Base-by-base conservation (phyloP, 1,140 invertebrate genomes). In the Zaprionus ornatus region DNA sequence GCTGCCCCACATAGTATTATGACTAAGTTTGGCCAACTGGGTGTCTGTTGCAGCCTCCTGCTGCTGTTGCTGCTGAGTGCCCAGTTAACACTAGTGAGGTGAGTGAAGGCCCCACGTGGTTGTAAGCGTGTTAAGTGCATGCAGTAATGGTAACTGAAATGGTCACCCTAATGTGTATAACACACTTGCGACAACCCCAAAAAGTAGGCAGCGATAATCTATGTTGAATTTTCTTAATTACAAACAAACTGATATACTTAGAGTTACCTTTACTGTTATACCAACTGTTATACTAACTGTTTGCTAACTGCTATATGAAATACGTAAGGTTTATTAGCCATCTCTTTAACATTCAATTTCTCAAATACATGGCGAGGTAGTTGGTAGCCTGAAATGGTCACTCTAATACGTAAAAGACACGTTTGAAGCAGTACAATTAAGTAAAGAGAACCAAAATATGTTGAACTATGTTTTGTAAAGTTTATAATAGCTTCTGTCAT, bases 41-140 rank as follows among this genome's bases (percentile, higher is more conserved):
- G 77, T 69, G 57, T 77, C 32, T 74, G 32, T 59, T 80, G 48
- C 62, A 70, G 80, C 59, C 77, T 88, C 55, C 77, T 88, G 42
- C 40, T 87, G 61, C 60, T 87, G 17, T 70, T 83, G 32, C 12
- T 87, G 54, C 74, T 87, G 42, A 76, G 77, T 32, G 77, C 80
- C 55, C 80, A 88, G 67, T 66, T 73, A 32, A 67, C 82, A 64
- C 64, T 78, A 37, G 84, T 78, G 37, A 67, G 83, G 83, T 87
- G 62, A 50, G 82, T 6, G 37, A n/a, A n/a, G 15, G 12, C 37
- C 5, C 12, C 15, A 5, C 37, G 4, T 15, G 15, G 15, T 5
- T 5, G 2, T 45, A 45, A 17, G 6, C 6, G n/a, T 19, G n/a
- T 48, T 48, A 48, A 19, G 19, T 12, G 17, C 9, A n/a, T 40